Percentiles rank a stretch among this genome's conserved stretches.
phyloP scores from a whole-genome alignment of 2,888 invertebrate species.

The Troides helena region DNA sequence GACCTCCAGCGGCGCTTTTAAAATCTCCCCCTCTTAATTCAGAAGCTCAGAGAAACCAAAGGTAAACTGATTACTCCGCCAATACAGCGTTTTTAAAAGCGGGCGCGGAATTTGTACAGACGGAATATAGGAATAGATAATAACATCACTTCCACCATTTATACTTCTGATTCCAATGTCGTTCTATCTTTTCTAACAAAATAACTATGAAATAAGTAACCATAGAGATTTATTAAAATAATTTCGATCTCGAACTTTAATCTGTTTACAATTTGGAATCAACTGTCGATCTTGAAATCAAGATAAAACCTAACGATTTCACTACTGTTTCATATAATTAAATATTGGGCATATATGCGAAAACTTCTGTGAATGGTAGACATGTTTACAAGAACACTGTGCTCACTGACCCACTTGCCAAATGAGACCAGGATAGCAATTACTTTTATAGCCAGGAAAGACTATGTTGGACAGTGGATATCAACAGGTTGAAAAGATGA shows the following conservation, averaged over 20 bases:
- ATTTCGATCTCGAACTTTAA: neutral
- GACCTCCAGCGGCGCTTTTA: slow-evolving; percentile 73
- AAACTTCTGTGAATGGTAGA: too few species aligned
- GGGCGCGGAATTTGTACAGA: slow-evolving; percentile 44
- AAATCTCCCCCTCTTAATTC: slow-evolving; percentile 73
- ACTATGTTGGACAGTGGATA: too few species aligned
- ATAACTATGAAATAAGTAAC: neutral
- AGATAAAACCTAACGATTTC: too few species aligned
- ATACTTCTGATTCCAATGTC: slow-evolving; percentile 10
- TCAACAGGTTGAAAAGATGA: too few species aligned
- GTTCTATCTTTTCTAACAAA: neutral
- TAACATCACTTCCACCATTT: slow-evolving; percentile 18
- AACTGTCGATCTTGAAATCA: too few species aligned
- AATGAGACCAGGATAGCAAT: too few species aligned
- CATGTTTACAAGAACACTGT: too few species aligned
- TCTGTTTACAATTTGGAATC: neutral
- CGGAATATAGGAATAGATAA: slow-evolving; percentile 37
- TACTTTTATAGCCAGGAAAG: too few species aligned
- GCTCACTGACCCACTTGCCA: too few species aligned
- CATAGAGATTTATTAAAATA: neutral
- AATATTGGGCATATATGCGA: too few species aligned
- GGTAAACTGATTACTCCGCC: slow-evolving; percentile 74
- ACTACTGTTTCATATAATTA: too few species aligned
- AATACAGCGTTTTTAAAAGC: slow-evolving; percentile 64
- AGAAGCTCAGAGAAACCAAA: slow-evolving; percentile 70